Evolutionary conservation across 2,888 invertebrate genomes (phyloP).

Genomic region (Flexamia atlantica): DNA sequence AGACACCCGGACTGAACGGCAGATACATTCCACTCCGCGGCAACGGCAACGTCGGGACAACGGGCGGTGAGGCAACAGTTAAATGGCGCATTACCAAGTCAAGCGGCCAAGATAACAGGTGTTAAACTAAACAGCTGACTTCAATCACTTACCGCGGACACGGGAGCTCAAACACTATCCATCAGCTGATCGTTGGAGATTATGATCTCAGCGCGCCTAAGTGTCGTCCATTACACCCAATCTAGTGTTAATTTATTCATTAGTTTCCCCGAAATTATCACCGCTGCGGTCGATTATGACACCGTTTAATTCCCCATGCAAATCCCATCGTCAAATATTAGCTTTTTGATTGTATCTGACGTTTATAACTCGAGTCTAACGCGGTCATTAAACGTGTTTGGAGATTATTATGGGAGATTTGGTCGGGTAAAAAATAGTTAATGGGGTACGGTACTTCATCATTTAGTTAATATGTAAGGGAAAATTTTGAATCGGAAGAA

Average conservation of each 20-base stretch:
- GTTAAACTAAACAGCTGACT: constrained; percentile 45
- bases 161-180: constrained; percentile 30
- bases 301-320: constrained; percentile 24
- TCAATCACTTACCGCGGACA: constrained; percentile 43
- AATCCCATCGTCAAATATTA: constrained; percentile 47
- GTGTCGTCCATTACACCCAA: constrained; percentile 41
- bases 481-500: not conserved
- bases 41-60: constrained; percentile 1
- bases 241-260: constrained; percentile 58
- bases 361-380: not conserved
- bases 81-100: constrained; percentile 43
- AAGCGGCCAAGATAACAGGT: constrained; percentile 29
- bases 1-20: not conserved
- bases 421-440: not conserved
- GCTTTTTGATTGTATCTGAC: constrained; percentile 42
- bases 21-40: not conserved
- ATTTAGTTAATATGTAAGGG: not conserved
- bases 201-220: constrained; percentile 23
- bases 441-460: not conserved
- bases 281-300: not conserved
- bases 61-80: constrained; percentile 29
- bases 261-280: constrained; percentile 51
- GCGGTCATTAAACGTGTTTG: constrained; percentile 8
- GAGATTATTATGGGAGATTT: constrained; percentile 21
- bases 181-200: constrained; percentile 28